Base-by-base conservation (phyloP, 2,113 vertebrate genomes). In the Apodemus speciosus region DNA sequence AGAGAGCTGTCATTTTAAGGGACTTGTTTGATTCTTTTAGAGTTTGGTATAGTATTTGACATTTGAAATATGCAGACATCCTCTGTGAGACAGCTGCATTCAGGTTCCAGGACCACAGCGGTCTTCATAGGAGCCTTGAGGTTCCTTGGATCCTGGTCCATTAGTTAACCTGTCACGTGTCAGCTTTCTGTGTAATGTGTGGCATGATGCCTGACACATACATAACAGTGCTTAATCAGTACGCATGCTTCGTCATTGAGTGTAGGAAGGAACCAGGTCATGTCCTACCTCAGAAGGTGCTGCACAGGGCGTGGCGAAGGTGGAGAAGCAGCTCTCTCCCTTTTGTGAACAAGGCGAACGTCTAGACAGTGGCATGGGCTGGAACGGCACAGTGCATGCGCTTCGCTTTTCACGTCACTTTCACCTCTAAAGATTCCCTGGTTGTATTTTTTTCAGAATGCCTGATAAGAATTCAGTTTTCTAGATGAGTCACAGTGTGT, bases 311-410 rank as follows among this genome's bases (percentile, higher is more conserved):
- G 2, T 6, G 14, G n/a, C 9, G 14, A 60, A 30, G 79, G n/a
- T 18, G 35, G 23, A 27, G 23, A 58, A 27, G 79, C 30, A 38
- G n/a, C 16, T 38, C 35, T 21, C n/a, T 81, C 40, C 56, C 23
- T 81, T 8, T 14, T 60, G n/a, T 27, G 79, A 40, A 40, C 53
- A 80, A 3, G 15, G 25, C 43, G 49, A 30, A 30, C 40, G 49
- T 75, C 23, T 43, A 75, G 71, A 43, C 27, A 25, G 43, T 73
- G 38, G 0, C 43, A 80, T 64, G 15, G 79, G 80, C n/a, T 60
- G 23, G 10, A 23, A 2, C 2, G 10, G 8, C 40, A 3, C 38
- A 1, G 2, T 80, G 4, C 49, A 21, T 15, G 7, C 16, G n/a
- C 30, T 18, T 9, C 38, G 21, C n/a, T 58, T 58, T 43, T 66